These are phyloP conservation scores for Cinara cedri DNA, from an alignment of 2,888 invertebrate species.

Conservation along the genomic window DNA sequence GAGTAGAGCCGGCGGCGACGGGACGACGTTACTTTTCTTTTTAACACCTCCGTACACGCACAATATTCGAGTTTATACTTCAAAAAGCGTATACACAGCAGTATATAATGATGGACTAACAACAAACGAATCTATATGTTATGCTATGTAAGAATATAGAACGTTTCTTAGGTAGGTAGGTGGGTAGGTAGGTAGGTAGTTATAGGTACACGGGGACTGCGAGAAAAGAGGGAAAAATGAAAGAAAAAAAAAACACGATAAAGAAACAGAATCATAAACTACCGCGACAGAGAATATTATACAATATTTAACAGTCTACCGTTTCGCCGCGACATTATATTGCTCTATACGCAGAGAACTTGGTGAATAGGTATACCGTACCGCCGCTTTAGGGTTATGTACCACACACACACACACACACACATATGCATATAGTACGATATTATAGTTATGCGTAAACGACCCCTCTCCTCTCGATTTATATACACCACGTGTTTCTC, in stretches of 20 bases:
- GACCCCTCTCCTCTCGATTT: slow-evolving; percentile 1
- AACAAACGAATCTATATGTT: background rate
- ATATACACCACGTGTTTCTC: slow-evolving; percentile 3
- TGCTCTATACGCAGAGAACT: slow-evolving; percentile 11
- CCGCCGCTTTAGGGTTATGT: slow-evolving; percentile 10
- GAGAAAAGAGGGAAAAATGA: background rate
- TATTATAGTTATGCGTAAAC: background rate
- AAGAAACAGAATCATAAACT: slow-evolving; percentile 33
- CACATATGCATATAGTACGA: background rate
- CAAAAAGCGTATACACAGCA: background rate
- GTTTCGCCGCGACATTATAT: slow-evolving; percentile 32
- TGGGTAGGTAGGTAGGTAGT: background rate
- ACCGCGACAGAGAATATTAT: slow-evolving; percentile 30
- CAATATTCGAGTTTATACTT: too few species aligned
- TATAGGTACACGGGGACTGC: too few species aligned
- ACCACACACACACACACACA: too few species aligned
- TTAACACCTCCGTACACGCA: too few species aligned
- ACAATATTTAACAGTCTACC: slow-evolving; percentile 43
- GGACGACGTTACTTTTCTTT: too few species aligned
- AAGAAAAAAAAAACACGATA: slow-evolving; percentile 5
- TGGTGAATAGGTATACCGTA: slow-evolving; percentile 20
- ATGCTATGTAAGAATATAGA: background rate
- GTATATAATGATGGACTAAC: background rate
- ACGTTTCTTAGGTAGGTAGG: background rate
- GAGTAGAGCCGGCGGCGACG: too few species aligned